A percentile compares a stretch with the other conserved stretches of the same genome.
Conservation (phyloP, 2,113 vertebrate genomes). For the Microtus ochrogaster region DNA sequence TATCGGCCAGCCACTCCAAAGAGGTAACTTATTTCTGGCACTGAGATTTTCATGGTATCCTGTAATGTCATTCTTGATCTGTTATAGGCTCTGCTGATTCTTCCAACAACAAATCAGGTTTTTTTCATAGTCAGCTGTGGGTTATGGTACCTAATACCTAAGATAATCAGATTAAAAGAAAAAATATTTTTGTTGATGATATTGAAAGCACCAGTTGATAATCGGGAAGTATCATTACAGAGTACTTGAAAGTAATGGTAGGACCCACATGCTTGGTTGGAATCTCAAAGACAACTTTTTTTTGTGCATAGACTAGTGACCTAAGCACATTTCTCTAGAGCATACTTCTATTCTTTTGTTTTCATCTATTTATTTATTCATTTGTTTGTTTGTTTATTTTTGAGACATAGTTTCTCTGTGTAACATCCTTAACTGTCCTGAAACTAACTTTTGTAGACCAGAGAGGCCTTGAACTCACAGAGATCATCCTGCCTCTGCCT, state of each 20-base stretch:
- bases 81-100: neutral
- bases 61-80: neutral
- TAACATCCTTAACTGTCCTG: too few relatives aligned
- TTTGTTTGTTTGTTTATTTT: too few relatives aligned
- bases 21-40: neutral
- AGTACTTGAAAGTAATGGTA: neutral
- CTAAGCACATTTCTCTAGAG: neutral
- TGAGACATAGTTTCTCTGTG: too few relatives aligned
- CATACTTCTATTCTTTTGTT: neutral
- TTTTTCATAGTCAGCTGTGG: neutral
- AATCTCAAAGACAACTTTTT: neutral
- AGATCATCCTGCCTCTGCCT: too few relatives aligned
- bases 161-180: neutral
- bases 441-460: too few relatives aligned
- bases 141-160: neutral
- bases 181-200: neutral
- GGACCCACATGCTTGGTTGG: neutral
- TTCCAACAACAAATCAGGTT: neutral
- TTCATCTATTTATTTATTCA: too few relatives aligned
- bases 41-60: neutral
- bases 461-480: too few relatives aligned
- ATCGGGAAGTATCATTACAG: too few relatives aligned
- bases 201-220: too few relatives aligned
- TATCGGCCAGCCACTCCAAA: neutral
- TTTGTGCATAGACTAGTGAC: neutral